Conservation (phyloP, 2,888 invertebrate genomes). For the Athalia circularis region DNA sequence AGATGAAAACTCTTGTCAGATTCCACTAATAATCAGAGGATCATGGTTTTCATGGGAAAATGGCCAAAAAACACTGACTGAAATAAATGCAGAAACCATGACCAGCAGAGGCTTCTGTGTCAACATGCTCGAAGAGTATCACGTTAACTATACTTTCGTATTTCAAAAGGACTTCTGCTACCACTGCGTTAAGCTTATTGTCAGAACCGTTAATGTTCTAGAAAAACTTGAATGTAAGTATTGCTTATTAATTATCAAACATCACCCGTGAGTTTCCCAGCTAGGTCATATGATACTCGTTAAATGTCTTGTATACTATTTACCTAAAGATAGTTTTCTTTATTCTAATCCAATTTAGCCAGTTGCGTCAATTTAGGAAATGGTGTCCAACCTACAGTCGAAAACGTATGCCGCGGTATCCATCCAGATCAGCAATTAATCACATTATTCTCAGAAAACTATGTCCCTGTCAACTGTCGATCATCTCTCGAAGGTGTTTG, state of each 20-base stretch:
- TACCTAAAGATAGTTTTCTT: neutral
- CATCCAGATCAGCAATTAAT: slow-evolving; percentile 87
- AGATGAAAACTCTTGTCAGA: slow-evolving; percentile 76
- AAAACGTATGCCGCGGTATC: slow-evolving; percentile 85
- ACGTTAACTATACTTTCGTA: slow-evolving; percentile 91
- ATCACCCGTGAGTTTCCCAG: neutral
- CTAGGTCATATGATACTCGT: neutral
- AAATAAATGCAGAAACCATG: slow-evolving; percentile 88
- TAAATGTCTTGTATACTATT: neutral
- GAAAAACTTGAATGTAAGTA: slow-evolving; percentile 90
- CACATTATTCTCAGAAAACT: slow-evolving; percentile 93
- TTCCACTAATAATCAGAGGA: slow-evolving; percentile 87
- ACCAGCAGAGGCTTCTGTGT: slow-evolving; percentile 84
- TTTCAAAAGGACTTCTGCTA: slow-evolving; percentile 84
- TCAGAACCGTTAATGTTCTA: slow-evolving; percentile 90
- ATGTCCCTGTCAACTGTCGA: slow-evolving; percentile 92
- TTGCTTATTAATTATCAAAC: slow-evolving; percentile 17
- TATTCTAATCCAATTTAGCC: slow-evolving; percentile 71
- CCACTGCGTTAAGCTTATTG: slow-evolving; percentile 89
- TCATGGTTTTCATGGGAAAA: slow-evolving; percentile 95
- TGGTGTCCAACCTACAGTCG: slow-evolving; percentile 82
- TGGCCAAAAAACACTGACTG: slow-evolving; percentile 88
- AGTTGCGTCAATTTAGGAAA: slow-evolving; percentile 84
- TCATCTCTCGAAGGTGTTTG: slow-evolving; percentile 97
- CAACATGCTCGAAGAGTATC: slow-evolving; percentile 82